Base-by-base conservation (phyloP, 2,888 invertebrate genomes). In the Endotricha flammealis region DNA sequence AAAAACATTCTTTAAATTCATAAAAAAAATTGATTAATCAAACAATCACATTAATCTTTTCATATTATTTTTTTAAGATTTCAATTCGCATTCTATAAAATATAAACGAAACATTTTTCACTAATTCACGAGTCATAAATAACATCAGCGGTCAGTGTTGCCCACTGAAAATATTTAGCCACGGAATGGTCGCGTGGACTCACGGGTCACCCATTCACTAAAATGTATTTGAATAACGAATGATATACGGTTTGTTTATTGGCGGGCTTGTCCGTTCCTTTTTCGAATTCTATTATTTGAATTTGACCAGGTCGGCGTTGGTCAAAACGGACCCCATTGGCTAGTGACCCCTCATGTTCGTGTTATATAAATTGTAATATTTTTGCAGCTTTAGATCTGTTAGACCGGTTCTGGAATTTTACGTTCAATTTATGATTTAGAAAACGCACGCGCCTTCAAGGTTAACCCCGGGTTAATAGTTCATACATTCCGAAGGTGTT, bases 181-280 rank as follows among this genome's bases (percentile, higher is more conserved):
- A 74, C 71, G 73, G 72, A 80, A 81, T 76, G 78, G 79, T 79
- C 81, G 72, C 82, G 85, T 79, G 80, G 81, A 78, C 78, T 71
- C 62, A 70, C 65, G 78, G 86, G 86, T 86, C 85, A 85, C 69
- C 81, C 81, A 76, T 82, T 80, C 79, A 72, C 74, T 53, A 74
- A 73, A 73, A 74, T 66, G 67, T 83, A 85, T 86, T 85, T 86
- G 76, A 85, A 82, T 80, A 80, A 72, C 57, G 79, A 79, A 83
- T 86, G 86, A 86, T 86, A 76, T 85, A 86, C 81, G 85, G 80
- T 83, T 85, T 86, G 86, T 86, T 86, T 86, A 86, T 86, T 83
- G 82, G 85, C 75, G 76, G 79, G 85, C 78, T 70, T 71, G 75
- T 73, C 55, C 74, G 66, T 70, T 77, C 66, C 72, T 77, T 77